phyloP scores from a whole-genome alignment of 1,140 invertebrate genomes.

The Drosophila sp. region DNA sequence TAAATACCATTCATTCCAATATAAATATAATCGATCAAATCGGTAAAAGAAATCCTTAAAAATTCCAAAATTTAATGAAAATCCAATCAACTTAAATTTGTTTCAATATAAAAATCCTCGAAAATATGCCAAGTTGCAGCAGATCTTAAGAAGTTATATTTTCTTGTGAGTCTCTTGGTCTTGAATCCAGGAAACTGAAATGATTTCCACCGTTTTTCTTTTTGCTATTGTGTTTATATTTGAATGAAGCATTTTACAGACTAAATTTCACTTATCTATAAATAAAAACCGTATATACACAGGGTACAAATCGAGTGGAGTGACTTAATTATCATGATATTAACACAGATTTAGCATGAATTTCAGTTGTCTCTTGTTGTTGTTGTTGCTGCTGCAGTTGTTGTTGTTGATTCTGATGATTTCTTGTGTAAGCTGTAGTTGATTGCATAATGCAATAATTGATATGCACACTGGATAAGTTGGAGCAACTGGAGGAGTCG shows the following conservation, averaged over 20 bases:
- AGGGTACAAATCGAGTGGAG: slow-evolving; percentile 15
- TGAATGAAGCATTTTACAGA: slow-evolving; percentile 11
- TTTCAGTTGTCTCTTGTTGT: background rate
- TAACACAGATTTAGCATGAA: background rate
- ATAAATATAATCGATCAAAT: too few relatives aligned
- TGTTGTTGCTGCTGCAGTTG: slow-evolving; percentile 15
- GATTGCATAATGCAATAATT: slow-evolving; percentile 59
- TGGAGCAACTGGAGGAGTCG: slow-evolving; percentile 1
- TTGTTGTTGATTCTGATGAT: slow-evolving; percentile 8
- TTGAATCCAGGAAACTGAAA: background rate
- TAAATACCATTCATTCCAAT: too few relatives aligned
- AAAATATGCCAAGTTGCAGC: too few relatives aligned
- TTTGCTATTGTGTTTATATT: slow-evolving; percentile 24
- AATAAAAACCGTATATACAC: slow-evolving; percentile 46
- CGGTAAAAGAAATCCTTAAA: too few relatives aligned
- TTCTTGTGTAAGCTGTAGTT: slow-evolving; percentile 20
- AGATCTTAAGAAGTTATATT: too few relatives aligned
- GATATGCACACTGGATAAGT: slow-evolving; percentile 66
- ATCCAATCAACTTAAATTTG: too few relatives aligned
- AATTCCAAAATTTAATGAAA: too few relatives aligned
- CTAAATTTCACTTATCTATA: slow-evolving; percentile 33
- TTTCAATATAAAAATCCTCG: too few relatives aligned
- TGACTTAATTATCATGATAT: slow-evolving; percentile 69
- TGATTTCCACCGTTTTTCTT: slow-evolving; percentile 26
- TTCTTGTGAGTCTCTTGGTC: too few relatives aligned